Base-by-base conservation (phyloP, 2,888 invertebrate genomes). In the Amblyjoppa fuscipennis region DNA sequence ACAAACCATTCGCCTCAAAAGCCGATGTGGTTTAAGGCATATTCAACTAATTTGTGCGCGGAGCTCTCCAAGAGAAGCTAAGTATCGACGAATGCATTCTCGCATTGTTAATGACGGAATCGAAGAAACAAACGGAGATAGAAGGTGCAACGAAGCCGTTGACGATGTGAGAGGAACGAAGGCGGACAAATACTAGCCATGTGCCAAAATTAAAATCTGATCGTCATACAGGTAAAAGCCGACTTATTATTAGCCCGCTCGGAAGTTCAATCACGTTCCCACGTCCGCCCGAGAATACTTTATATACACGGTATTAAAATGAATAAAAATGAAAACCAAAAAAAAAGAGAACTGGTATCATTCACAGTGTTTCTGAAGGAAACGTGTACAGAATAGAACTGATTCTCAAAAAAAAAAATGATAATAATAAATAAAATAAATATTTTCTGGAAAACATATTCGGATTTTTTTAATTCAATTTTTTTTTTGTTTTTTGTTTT, bases 171-270 rank as follows among this genome's bases (percentile, higher is more conserved):
- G 38, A 34, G 59, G 34, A 45, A 78, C 31, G 25, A 49, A 78
- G 45, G 70, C 61, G 13, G 34, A 28, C 59, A 74, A 66, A 25
- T 80, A 61, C 70, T 20, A 51, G 70, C 45, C 76, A 86, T 89
- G 87, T 81, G 82, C 79, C 88, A 89, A 85, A 90, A 91, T 90
- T 88, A 87, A 90, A 90, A 92, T 90, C 87, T 88, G 82, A 79
- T 87, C 79, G 79, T 85, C 88, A 87, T 91, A 90, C 89, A 90
- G 88, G 90, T 89, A 89, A 88, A 90, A 88, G 77, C 76, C 77
- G 83, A 89, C 90, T 90, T 93, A 92, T 92, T 93, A 92, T 91
- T 92, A 91, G 92, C 85, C 87, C 89, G 76, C 88, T 93, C 88
- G 89, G 84, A 80, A 92, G 90, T 91, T 90, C 86, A 82, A 89